Percentiles rank a stretch among this genome's conserved stretches.
Conservation (phyloP, 2,888 invertebrate species). For the Leptopilina myrica region DNA sequence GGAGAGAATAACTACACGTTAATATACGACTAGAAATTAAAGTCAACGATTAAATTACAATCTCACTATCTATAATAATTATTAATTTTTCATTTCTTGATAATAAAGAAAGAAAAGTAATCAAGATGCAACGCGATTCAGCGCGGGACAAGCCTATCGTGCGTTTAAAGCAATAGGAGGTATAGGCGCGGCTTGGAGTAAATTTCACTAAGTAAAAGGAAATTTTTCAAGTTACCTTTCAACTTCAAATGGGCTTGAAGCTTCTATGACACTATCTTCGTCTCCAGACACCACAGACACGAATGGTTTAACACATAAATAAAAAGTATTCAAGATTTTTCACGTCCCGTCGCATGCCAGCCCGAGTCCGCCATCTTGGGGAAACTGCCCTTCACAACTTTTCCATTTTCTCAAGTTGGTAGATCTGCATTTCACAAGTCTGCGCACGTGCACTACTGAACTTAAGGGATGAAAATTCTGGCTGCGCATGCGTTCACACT, state of each 20-base stretch:
- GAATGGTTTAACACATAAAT: slow-evolving; percentile 69
- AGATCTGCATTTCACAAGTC: too few species aligned
- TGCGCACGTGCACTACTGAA: too few species aligned
- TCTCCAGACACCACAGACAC: slow-evolving; percentile 56
- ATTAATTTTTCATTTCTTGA: background rate
- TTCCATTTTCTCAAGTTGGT: too few species aligned
- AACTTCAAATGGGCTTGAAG: slow-evolving; percentile 48
- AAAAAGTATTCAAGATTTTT: slow-evolving; percentile 66
- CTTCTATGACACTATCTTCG: slow-evolving; percentile 54
- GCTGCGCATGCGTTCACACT: too few species aligned
- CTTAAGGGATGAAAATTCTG: too few species aligned
- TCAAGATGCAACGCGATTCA: slow-evolving; percentile 39
- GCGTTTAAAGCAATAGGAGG: slow-evolving; percentile 16
- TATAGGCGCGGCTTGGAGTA: slow-evolving; percentile 50
- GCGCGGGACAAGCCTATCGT: slow-evolving; percentile 27
- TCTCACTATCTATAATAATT: background rate
- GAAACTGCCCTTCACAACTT: slow-evolving; percentile 54
- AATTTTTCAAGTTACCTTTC: slow-evolving; percentile 56
- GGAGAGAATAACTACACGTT: background rate
- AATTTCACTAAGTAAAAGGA: slow-evolving; percentile 12
- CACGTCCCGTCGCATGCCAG: slow-evolving; percentile 73
- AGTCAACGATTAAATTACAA: background rate
- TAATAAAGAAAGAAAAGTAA: slow-evolving; percentile 42
- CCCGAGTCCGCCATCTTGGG: slow-evolving; percentile 75
- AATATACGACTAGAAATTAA: background rate